Percentiles rank a stretch among this genome's conserved stretches.
These are phyloP conservation scores for Acleris cristana DNA, from an alignment of 2,888 invertebrate species.

Conservation along the genomic window DNA sequence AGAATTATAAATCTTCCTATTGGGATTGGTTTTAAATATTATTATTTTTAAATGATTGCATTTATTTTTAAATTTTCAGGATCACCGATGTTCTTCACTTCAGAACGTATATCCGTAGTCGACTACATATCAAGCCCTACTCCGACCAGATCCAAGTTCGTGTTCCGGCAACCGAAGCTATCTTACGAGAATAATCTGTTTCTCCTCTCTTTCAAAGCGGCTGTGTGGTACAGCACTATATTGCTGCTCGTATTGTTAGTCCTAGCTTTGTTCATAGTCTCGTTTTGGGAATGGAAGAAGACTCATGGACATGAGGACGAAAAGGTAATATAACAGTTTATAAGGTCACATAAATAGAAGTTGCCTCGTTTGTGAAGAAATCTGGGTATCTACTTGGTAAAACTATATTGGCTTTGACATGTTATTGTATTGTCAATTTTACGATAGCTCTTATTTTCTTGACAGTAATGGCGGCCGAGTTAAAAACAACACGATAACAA, in stretches of 20 bases:
- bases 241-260: slow-evolving; percentile 75
- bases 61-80: slow-evolving; percentile 64
- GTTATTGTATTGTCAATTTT: too few relatives aligned
- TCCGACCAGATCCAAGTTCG: slow-evolving; percentile 86
- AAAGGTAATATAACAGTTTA: slow-evolving; percentile 40
- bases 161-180: slow-evolving; percentile 88
- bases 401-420: too few relatives aligned
- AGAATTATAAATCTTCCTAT: too few relatives aligned
- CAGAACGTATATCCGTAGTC: slow-evolving; percentile 84
- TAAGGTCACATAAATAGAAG: neutral
- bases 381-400: too few relatives aligned
- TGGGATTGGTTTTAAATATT: neutral
- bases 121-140: slow-evolving; percentile 88
- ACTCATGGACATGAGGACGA: slow-evolving; percentile 41
- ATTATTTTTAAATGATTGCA: too few relatives aligned
- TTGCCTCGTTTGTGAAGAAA: too few relatives aligned
- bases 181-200: slow-evolving; percentile 89
- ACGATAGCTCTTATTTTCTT: too few relatives aligned
- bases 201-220: slow-evolving; percentile 85
- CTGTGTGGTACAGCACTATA: slow-evolving; percentile 86
- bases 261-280: slow-evolving; percentile 62
- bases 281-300: slow-evolving; percentile 74
- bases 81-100: slow-evolving; percentile 86
- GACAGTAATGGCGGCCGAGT: too few relatives aligned
- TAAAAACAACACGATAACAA: too few relatives aligned